Conservation (phyloP, 1,140 invertebrate species). For the Cylas formicarius region DNA sequence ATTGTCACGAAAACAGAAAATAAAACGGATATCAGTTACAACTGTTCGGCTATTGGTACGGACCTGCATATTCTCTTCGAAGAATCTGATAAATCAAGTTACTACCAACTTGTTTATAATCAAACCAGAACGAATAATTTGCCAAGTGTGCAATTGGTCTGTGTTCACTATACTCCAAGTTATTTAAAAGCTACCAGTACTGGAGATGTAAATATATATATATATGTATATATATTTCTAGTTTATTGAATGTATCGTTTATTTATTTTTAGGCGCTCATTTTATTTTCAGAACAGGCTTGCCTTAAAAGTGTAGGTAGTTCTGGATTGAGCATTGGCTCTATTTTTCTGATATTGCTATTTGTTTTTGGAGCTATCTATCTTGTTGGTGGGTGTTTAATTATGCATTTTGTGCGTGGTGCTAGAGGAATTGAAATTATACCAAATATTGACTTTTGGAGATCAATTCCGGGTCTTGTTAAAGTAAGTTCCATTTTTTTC, state of each 20-base stretch:
- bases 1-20: background rate
- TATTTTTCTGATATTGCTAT: conserved; percentile 31
- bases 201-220: conserved; percentile 12
- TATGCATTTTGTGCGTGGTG: conserved; percentile 51
- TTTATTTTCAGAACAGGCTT: conserved; percentile 22
- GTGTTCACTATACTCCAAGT: conserved; percentile 1
- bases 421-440: conserved; percentile 49
- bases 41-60: conserved; percentile 4
- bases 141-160: conserved; percentile 15
- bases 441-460: conserved; percentile 52
- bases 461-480: conserved; percentile 48
- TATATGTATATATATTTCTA: conserved; percentile 7
- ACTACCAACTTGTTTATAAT: conserved; percentile 7
- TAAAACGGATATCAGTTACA: conserved; percentile 1
- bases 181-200: conserved; percentile 16
- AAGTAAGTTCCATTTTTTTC: conserved; percentile 35
- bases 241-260: conserved; percentile 1
- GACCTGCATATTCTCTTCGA: conserved; percentile 4
- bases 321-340: conserved; percentile 30
- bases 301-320: conserved; percentile 19
- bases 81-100: background rate
- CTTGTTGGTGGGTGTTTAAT: conserved; percentile 44
- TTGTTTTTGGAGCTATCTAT: conserved; percentile 26
- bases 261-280: conserved; percentile 24
- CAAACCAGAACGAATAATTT: conserved; percentile 9